Evolutionary conservation across 2,113 vertebrate genomes (phyloP).

Genomic region (Opisthocomus hoazin): DNA sequence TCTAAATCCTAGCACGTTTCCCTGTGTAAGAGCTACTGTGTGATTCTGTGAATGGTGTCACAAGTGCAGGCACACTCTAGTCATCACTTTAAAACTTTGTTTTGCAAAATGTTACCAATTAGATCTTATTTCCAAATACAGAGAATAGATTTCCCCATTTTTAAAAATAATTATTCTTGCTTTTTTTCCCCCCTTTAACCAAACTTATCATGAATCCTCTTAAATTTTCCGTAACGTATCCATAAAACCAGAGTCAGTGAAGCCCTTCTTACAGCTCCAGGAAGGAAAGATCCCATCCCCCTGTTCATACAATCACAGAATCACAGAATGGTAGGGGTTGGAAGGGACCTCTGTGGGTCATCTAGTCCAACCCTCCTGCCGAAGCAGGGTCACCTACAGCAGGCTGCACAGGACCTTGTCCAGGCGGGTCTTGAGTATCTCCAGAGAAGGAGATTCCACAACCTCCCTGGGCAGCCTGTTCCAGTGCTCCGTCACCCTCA

Average conservation of each 20-base stretch:
- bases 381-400: too few relatives aligned
- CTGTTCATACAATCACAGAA: neutral
- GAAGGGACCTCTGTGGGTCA: too few relatives aligned
- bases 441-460: too few relatives aligned
- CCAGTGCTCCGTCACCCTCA: too few relatives aligned
- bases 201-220: neutral
- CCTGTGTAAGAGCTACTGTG: neutral
- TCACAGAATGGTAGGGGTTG: too few relatives aligned
- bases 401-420: too few relatives aligned
- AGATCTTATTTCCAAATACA: neutral
- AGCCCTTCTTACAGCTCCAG: neutral
- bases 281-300: neutral
- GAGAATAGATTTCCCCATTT: neutral
- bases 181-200: neutral
- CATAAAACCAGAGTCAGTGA: neutral
- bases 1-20: neutral
- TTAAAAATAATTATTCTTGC: neutral
- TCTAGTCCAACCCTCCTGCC: too few relatives aligned
- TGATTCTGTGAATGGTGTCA: neutral
- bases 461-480: too few relatives aligned
- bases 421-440: too few relatives aligned
- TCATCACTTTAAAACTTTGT: neutral
- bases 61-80: neutral
- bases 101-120: neutral
- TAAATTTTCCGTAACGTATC: neutral